Evolutionary conservation across 2,888 invertebrate species (phyloP).

Genomic region (Apoda limacodes): DNA sequence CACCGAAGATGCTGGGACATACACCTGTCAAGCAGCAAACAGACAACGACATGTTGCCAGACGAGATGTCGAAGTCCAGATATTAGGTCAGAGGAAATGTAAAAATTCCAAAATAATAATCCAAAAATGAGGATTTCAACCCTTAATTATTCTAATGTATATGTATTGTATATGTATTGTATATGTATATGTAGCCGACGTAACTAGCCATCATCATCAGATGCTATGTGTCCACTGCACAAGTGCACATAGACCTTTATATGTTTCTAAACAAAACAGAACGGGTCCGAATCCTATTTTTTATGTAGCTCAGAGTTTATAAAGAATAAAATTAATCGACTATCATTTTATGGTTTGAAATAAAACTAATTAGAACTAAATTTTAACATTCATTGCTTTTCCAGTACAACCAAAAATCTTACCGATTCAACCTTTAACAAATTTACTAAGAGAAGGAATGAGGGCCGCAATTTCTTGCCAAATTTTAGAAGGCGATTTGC

Average conservation of each 20-base stretch:
- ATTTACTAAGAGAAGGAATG: slow-evolving; percentile 85
- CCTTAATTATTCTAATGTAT: too few species aligned
- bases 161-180: too few species aligned
- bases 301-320: not conserved
- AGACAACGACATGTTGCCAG: slow-evolving; percentile 84
- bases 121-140: too few species aligned
- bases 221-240: too few species aligned
- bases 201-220: too few species aligned
- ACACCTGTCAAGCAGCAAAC: slow-evolving; percentile 91
- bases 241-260: too few species aligned
- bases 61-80: slow-evolving; percentile 80
- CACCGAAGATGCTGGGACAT: slow-evolving; percentile 87
- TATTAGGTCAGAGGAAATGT: slow-evolving; percentile 78
- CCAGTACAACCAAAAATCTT: slow-evolving; percentile 87
- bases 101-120: too few species aligned
- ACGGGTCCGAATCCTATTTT: too few species aligned
- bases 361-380: not conserved
- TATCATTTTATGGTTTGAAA: not conserved
- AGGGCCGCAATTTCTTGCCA: slow-evolving; percentile 91
- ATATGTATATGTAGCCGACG: too few species aligned
- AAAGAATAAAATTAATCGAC: not conserved
- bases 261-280: too few species aligned
- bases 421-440: slow-evolving; percentile 85
- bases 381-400: slow-evolving; percentile 21
- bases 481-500: slow-evolving; percentile 92